These are phyloP conservation scores for Selenia dentaria DNA, from an alignment of 2,888 invertebrate genomes.

Conservation along the genomic window DNA sequence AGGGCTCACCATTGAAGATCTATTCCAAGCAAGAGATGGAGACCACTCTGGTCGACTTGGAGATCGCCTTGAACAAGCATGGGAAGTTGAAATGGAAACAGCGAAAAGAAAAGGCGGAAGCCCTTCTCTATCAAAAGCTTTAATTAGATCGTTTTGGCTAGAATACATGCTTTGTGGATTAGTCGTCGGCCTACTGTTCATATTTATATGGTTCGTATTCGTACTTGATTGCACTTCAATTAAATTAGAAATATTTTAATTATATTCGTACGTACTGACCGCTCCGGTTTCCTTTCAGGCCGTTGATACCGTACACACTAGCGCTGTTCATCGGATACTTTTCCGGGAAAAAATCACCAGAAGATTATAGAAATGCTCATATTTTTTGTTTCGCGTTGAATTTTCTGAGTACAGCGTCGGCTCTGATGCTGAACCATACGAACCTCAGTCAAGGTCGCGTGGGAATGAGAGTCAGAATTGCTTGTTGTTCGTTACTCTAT, in stretches of 20 bases:
- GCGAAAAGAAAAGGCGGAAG: constrained; percentile 75
- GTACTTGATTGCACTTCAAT: not conserved
- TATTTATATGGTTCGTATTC: constrained; percentile 82
- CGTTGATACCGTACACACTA: constrained; percentile 85
- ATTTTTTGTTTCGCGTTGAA: constrained; percentile 87
- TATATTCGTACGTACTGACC: not conserved
- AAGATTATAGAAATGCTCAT: constrained; percentile 85
- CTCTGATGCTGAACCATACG: constrained; percentile 87
- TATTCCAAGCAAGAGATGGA: constrained; percentile 85
- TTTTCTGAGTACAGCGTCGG: constrained; percentile 80
- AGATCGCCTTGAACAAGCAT: constrained; percentile 87
- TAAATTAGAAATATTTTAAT: not conserved
- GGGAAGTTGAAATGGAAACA: constrained; percentile 83
- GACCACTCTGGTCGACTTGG: constrained; percentile 88
- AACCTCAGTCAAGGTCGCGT: constrained; percentile 84
- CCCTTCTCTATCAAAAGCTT: constrained; percentile 85
- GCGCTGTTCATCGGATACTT: constrained; percentile 87
- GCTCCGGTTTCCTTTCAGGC: constrained; percentile 71
- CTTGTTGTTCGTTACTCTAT: constrained; percentile 92
- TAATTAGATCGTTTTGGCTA: constrained; percentile 85
- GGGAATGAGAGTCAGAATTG: constrained; percentile 91
- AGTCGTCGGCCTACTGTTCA: constrained; percentile 81
- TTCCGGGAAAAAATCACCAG: constrained; percentile 75
- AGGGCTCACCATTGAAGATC: constrained; percentile 86
- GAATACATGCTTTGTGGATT: constrained; percentile 86